A percentile compares a stretch with the other conserved stretches of the same genome.
Conservation (phyloP, 2,113 vertebrate genomes). For the Proterorhinus semilunaris region DNA sequence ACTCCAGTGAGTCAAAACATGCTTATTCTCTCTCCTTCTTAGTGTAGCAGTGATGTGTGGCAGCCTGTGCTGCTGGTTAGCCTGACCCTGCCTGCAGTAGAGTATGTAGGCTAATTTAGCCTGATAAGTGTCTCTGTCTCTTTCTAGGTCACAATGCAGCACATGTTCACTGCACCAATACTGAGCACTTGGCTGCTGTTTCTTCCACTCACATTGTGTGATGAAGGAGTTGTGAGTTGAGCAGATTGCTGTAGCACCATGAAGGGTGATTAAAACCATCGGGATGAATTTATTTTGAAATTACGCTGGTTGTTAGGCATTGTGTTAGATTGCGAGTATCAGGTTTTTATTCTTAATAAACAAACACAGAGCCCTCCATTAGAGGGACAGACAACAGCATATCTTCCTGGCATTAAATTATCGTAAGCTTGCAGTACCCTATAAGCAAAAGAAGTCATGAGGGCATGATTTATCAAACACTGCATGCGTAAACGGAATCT, state of each 20-base stretch:
- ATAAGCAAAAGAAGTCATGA: neutral
- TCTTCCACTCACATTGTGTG: slow-evolving; percentile 43
- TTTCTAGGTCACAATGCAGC: slow-evolving; percentile 70
- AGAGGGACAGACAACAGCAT: neutral
- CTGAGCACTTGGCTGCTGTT: slow-evolving; percentile 57
- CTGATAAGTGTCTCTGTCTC: slow-evolving; percentile 60
- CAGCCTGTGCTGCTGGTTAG: slow-evolving; percentile 29
- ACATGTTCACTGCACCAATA: slow-evolving; percentile 61
- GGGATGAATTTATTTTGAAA: slow-evolving; percentile 64
- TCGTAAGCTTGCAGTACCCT: neutral
- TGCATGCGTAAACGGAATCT: slow-evolving; percentile 13
- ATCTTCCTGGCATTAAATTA: neutral
- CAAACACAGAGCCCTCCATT: slow-evolving; percentile 2
- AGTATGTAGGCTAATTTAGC: slow-evolving; percentile 62
- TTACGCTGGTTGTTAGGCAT: slow-evolving; percentile 53
- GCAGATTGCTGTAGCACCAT: slow-evolving; percentile 60
- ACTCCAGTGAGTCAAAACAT: slow-evolving; percentile 14
- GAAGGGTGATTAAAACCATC: slow-evolving; percentile 69
- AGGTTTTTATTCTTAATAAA: slow-evolving; percentile 41
- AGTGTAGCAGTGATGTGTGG: slow-evolving; percentile 22
- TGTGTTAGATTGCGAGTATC: slow-evolving; percentile 37
- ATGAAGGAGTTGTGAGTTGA: slow-evolving; percentile 58
- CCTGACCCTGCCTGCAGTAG: slow-evolving; percentile 40
- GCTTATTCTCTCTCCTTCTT: slow-evolving; percentile 26
- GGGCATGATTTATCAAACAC: neutral